Evolutionary conservation across 64 coral and sea anemone species (phyloP).

Genomic region (Stylophora pistillata): DNA sequence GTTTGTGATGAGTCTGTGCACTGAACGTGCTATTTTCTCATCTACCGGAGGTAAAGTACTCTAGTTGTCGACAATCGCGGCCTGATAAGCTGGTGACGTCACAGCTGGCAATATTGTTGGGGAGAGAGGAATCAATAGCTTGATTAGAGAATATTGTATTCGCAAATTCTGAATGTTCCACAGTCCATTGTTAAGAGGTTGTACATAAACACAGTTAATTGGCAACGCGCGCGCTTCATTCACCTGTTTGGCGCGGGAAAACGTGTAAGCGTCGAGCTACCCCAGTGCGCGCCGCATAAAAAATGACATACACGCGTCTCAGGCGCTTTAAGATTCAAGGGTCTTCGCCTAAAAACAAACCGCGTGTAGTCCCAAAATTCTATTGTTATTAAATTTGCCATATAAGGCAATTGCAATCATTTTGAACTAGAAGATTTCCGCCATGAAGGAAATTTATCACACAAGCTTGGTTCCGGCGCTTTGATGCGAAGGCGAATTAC

Average conservation of each 20-base stretch:
- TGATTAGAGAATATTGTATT: constrained; percentile 85
- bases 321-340: constrained; percentile 1
- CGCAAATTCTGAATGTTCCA: constrained; percentile 39
- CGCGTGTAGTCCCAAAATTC: constrained; percentile 37
- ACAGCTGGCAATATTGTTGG: constrained; percentile 67
- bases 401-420: constrained; percentile 93
- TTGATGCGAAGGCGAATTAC: constrained; percentile 77
- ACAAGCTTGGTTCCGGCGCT: constrained; percentile 72
- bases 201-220: constrained; percentile 46
- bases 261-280: not conserved
- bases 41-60: constrained; percentile 81
- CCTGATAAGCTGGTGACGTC: constrained; percentile 89
- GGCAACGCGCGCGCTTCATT: not conserved
- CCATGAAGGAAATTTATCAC: constrained; percentile 93
- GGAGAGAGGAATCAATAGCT: constrained; percentile 58
- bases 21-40: constrained; percentile 57
- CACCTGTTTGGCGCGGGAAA: constrained; percentile 11
- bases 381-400: constrained; percentile 91
- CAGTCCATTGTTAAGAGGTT: constrained; percentile 15
- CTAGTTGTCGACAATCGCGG: constrained; percentile 70
- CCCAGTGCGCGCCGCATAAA: not conserved
- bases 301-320: not conserved
- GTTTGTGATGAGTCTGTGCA: constrained; percentile 48
- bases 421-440: constrained; percentile 84
- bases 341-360: constrained; percentile 33